A percentile compares a stretch with the other conserved stretches of the same genome.
phyloP scores from a whole-genome alignment of 1,140 invertebrate species.

The Drosophila littoralis region DNA sequence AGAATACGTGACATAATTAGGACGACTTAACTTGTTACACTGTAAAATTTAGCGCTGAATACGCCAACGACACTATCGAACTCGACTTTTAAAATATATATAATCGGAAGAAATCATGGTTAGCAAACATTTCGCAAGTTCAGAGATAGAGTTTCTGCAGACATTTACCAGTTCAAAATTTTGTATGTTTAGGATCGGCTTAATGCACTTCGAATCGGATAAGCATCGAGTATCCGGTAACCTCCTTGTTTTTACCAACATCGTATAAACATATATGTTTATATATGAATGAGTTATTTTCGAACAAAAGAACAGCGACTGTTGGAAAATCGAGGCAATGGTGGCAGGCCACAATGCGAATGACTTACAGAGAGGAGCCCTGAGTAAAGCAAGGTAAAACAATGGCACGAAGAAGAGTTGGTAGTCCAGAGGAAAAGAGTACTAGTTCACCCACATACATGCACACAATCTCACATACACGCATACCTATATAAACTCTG shows the following conservation, averaged over 20 bases:
- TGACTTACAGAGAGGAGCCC: neutral
- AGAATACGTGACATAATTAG: slow-evolving; percentile 13
- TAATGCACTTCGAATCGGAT: neutral
- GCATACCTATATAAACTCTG: slow-evolving; percentile 23
- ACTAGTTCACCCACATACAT: neutral
- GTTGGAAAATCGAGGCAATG: neutral
- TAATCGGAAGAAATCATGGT: too few relatives aligned
- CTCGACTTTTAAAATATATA: neutral
- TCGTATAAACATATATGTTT: neutral
- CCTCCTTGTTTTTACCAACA: neutral
- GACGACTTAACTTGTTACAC: too few relatives aligned
- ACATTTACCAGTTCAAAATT: too few relatives aligned
- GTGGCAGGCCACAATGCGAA: neutral
- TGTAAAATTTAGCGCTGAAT: neutral
- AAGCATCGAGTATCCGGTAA: neutral
- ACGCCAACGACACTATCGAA: neutral
- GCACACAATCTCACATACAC: neutral
- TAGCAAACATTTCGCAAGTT: neutral
- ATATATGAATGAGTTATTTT: neutral
- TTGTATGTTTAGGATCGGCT: neutral
- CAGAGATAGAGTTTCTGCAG: too few relatives aligned
- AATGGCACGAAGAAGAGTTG: slow-evolving; percentile 11
- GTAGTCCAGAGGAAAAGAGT: neutral
- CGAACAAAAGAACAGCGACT: slow-evolving; percentile 10
- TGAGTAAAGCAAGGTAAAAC: slow-evolving; percentile 14